These are phyloP conservation scores for Paramormyrops hopkinsi DNA, from an alignment of 2,797 vertebrate genomes.

Conservation along the genomic window DNA sequence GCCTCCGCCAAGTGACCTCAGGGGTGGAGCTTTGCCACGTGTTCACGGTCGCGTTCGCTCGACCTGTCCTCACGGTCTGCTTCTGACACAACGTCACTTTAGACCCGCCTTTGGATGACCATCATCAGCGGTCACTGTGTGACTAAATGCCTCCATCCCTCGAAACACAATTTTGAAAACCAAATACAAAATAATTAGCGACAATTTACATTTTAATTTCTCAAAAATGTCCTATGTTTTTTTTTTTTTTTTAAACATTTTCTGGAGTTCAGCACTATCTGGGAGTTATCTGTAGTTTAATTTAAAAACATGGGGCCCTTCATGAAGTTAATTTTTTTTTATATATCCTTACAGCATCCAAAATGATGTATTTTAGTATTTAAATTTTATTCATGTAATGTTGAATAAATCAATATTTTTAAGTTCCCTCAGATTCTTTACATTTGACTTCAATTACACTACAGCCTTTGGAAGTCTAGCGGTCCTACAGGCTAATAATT, in stretches of 20 bases:
- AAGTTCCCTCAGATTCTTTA: background rate
- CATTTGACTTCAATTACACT: background rate
- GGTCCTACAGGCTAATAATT: background rate
- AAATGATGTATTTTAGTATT: background rate
- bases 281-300: background rate
- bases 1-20: conserved; percentile 50
- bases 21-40: background rate
- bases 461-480: background rate
- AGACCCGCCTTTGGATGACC: background rate
- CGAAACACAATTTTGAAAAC: background rate
- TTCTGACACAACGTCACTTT: background rate
- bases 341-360: background rate
- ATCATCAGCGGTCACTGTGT: background rate
- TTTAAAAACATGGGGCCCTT: background rate
- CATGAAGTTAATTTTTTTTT: background rate
- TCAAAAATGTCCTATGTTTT: background rate
- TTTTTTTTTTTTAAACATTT: background rate
- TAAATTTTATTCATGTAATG: background rate
- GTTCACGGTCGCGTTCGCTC: background rate
- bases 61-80: background rate
- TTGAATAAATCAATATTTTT: background rate
- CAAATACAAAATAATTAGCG: background rate
- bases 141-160: background rate
- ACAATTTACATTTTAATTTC: background rate
- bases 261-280: background rate